Conservation (phyloP, 2,113 vertebrate species). For the Peromyscus polionotus region DNA sequence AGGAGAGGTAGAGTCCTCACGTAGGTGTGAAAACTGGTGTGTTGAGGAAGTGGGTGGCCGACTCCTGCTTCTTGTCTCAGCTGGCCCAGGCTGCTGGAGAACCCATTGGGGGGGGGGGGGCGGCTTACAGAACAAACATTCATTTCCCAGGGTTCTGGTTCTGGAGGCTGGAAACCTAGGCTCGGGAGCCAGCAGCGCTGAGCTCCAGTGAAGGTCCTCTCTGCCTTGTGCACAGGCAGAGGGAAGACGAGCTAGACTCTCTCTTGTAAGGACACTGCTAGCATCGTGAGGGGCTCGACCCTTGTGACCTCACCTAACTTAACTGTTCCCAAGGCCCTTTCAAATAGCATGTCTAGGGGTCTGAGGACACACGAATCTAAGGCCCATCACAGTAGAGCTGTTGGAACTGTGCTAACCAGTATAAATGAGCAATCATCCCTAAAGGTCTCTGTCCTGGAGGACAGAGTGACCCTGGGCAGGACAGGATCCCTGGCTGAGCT, state of each 20-base stretch:
- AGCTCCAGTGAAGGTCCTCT: neutral
- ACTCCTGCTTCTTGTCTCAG: neutral
- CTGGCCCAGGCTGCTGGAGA: no score
- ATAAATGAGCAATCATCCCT: neutral
- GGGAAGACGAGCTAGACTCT: no score
- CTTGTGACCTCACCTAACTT: neutral
- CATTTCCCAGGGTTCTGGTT: neutral
- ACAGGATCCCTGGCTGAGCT: neutral
- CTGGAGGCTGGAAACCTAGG: neutral
- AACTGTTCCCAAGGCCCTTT: no score
- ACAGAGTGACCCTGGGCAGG: neutral
- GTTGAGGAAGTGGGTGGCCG: neutral
- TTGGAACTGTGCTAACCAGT: neutral
- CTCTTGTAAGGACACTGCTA: neutral
- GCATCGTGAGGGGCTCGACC: neutral
- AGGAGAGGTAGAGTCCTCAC: neutral
- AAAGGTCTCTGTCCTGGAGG: neutral
- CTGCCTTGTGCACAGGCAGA: neutral
- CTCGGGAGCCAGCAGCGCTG: neutral
- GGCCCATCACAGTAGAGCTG: neutral
- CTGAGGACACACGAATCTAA: rapidly evolving
- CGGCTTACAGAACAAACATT: neutral
- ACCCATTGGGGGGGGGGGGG: rapidly evolving
- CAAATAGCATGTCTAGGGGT: no score
- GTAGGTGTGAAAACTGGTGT: rapidly evolving